A percentile compares a stretch with the other conserved stretches of the same genome.
These are phyloP conservation scores for Stomatorhinus walkeri DNA, from an alignment of 2,797 vertebrate species.

Conservation along the genomic window DNA sequence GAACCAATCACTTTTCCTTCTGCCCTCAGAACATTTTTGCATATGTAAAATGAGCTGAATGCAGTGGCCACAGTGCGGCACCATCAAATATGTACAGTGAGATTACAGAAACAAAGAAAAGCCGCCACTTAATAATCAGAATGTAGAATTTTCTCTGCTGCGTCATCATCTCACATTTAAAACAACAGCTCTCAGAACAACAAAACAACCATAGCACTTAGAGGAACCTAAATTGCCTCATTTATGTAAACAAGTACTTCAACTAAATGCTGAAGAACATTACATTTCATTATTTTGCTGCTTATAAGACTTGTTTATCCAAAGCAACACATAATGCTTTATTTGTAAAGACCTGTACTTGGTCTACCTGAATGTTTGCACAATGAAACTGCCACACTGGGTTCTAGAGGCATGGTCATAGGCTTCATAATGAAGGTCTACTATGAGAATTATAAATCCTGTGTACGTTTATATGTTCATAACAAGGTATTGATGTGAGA, in stretches of 20 bases:
- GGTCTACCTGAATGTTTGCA: not conserved
- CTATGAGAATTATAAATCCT: not conserved
- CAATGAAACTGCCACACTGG: not conserved
- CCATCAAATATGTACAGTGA: not conserved
- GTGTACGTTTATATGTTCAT: not conserved
- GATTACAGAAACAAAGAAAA: not conserved
- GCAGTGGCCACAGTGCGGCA: not conserved
- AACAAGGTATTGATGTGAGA: not conserved
- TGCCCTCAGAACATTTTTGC: not conserved
- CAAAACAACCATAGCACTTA: not conserved
- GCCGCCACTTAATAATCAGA: not conserved
- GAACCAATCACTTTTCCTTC: not conserved
- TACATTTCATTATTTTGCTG: not conserved
- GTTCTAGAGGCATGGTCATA: not conserved
- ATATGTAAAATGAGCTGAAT: not conserved
- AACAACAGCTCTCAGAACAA: not conserved
- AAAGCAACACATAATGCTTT: not conserved
- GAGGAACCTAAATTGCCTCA: not conserved
- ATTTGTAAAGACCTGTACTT: not conserved
- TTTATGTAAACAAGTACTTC: not conserved
- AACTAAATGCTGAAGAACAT: conserved; percentile 3
- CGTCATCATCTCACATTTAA: not conserved
- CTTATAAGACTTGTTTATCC: not conserved
- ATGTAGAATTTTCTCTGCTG: not conserved
- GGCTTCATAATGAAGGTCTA: not conserved